Percentiles rank a stretch among this genome's conserved stretches.
These are phyloP conservation scores for Pipistrellus pipistrellus DNA, from an alignment of 2,797 vertebrate genomes.

Conservation along the genomic window DNA sequence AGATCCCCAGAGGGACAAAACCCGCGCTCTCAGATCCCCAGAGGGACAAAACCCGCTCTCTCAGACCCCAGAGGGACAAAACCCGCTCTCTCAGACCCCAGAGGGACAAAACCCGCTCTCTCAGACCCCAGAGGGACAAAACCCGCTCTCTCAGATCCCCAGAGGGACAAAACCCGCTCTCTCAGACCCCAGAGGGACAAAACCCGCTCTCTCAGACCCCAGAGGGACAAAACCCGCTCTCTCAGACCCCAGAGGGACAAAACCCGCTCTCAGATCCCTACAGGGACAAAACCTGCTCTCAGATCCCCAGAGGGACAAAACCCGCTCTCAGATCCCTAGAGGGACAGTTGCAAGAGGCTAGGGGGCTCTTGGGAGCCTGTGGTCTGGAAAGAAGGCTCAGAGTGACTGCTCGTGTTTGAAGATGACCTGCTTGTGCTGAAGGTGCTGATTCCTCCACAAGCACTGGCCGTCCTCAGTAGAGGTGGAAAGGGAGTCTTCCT, in stretches of 20 bases:
- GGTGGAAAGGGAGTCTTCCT: not conserved
- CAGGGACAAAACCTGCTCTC: no score
- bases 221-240: no score
- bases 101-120: not conserved
- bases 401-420: conserved; percentile 6
- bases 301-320: not conserved
- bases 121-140: not conserved
- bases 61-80: not conserved
- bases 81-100: conserved; percentile 15
- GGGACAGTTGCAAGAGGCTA: not conserved
- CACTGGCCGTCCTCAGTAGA: not conserved
- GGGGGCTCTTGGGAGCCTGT: not conserved
- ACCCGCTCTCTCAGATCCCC: not conserved
- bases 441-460: not conserved
- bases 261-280: no score
- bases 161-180: no score
- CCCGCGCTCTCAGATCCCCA: no score
- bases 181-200: no score
- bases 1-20: no score
- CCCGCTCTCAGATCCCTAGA: conserved; percentile 26
- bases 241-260: no score
- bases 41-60: no score
- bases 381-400: not conserved
- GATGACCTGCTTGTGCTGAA: conserved; percentile 28
- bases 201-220: no score